These are phyloP conservation scores for Procambarus virginalis DNA, from an alignment of 1,140 invertebrate species.

Conservation along the genomic window DNA sequence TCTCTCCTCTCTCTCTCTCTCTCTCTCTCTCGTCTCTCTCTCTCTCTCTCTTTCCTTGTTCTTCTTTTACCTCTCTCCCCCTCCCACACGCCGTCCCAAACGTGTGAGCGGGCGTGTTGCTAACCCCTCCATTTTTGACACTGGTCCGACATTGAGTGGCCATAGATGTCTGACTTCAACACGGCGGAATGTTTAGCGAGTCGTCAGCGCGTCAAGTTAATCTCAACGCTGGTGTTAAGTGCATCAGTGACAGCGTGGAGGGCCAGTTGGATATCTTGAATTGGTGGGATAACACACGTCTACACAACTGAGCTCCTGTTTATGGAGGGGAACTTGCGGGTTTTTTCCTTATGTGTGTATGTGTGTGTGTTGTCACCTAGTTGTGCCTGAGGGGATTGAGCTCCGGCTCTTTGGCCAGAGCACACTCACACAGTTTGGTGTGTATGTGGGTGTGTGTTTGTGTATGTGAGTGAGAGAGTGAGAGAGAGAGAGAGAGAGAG, in stretches of 20 bases:
- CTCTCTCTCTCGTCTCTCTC: neutral
- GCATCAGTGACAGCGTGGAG: conserved; percentile 24
- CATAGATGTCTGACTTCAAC: conserved; percentile 9
- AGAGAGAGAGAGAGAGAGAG: too few relatives aligned
- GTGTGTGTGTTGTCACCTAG: neutral
- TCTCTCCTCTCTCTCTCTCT: neutral
- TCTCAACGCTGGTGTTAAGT: conserved; percentile 30
- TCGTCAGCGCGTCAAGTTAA: conserved; percentile 33
- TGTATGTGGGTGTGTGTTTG: too few relatives aligned
- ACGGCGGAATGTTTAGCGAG: conserved; percentile 14
- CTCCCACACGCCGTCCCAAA: conserved; percentile 17
- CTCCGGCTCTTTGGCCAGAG: too few relatives aligned
- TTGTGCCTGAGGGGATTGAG: too few relatives aligned
- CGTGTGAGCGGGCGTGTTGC: conserved; percentile 7
- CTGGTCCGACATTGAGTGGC: conserved; percentile 10
- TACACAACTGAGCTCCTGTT: conserved; percentile 11
- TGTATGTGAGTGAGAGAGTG: too few relatives aligned
- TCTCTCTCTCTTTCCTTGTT: neutral
- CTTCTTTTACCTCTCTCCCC: neutral
- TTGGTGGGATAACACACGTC: conserved; percentile 13
- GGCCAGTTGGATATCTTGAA: conserved; percentile 27
- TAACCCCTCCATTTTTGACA: conserved; percentile 29
- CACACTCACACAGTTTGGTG: too few relatives aligned
- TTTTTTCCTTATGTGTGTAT: neutral
- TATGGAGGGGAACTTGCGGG: neutral